Conservation (phyloP, 1,140 invertebrate genomes). For the Apolygus lucorum region DNA sequence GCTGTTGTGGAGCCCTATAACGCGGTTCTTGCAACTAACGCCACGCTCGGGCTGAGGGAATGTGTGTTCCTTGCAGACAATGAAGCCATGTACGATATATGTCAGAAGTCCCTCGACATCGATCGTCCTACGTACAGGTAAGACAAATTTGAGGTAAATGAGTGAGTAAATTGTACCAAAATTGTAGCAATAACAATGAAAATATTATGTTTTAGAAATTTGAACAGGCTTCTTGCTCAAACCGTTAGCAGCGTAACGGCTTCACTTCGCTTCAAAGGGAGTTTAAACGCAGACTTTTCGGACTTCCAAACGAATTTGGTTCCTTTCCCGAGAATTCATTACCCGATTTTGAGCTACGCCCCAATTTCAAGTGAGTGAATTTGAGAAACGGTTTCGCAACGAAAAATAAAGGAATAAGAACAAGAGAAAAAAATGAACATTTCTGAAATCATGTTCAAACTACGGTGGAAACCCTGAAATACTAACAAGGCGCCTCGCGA, state of each 20-base stretch:
- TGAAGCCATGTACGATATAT: slow-evolving; percentile 73
- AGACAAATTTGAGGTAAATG: too few species aligned
- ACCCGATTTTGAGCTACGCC: slow-evolving; percentile 49
- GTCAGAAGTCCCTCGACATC: slow-evolving; percentile 42
- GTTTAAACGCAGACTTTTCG: slow-evolving; percentile 55
- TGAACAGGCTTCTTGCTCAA: slow-evolving; percentile 64
- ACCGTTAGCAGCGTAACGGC: slow-evolving; percentile 51
- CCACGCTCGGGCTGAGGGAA: slow-evolving; percentile 64
- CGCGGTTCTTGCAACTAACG: slow-evolving; percentile 66
- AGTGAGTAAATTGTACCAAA: too few species aligned
- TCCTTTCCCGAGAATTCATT: slow-evolving; percentile 45
- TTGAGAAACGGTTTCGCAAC: too few species aligned
- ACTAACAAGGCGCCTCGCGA: too few species aligned
- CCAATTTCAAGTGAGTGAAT: slow-evolving; percentile 44
- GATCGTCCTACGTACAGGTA: slow-evolving; percentile 43
- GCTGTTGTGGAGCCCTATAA: slow-evolving; percentile 75
- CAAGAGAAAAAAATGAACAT: too few species aligned
- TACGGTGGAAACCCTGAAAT: too few species aligned
- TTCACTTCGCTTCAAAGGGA: slow-evolving; percentile 56
- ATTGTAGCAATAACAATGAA: not conserved
- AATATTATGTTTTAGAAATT: slow-evolving; percentile 44
- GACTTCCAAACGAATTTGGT: slow-evolving; percentile 62
- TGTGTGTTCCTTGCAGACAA: slow-evolving; percentile 82
- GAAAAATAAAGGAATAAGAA: too few species aligned
- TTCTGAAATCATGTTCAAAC: too few species aligned